A percentile compares a stretch with the other conserved stretches of the same genome.
Conservation (phyloP, 2,797 vertebrate species). For the Xenopus petersii region DNA sequence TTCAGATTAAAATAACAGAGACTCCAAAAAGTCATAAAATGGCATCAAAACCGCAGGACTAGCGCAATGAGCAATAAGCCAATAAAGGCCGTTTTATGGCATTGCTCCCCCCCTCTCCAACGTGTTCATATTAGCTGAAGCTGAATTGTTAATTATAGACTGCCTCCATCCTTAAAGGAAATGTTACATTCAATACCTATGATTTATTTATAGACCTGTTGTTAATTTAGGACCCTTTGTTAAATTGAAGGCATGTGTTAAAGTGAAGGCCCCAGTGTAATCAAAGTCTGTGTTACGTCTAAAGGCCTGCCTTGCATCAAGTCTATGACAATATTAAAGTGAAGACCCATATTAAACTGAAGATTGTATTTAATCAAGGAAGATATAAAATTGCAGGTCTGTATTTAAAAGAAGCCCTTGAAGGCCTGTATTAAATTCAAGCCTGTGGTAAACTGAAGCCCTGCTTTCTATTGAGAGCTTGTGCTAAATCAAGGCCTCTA, state of each 20-base stretch:
- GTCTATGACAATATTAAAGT: neutral
- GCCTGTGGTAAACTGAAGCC: slow-evolving; percentile 22
- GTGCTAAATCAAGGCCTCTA: slow-evolving; percentile 37
- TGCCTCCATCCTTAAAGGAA: neutral
- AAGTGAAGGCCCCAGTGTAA: neutral
- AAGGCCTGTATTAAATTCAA: slow-evolving; percentile 12
- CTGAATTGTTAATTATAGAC: neutral
- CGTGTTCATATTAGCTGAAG: too few species aligned
- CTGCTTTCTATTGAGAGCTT: slow-evolving; percentile 39
- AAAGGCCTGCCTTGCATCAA: neutral
- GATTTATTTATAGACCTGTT: neutral
- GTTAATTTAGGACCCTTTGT: neutral
- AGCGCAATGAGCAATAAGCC: too few species aligned
- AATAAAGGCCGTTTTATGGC: too few species aligned
- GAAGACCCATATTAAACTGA: slow-evolving; percentile 26
- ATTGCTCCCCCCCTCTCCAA: too few species aligned
- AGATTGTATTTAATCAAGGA: slow-evolving; percentile 20
- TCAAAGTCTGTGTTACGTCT: neutral
- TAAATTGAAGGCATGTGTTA: neutral
- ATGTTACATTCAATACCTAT: neutral
- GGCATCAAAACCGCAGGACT: too few species aligned
- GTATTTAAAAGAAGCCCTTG: slow-evolving; percentile 16
- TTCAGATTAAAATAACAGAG: too few species aligned
- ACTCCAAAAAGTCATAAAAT: too few species aligned
- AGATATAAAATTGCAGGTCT: slow-evolving; percentile 30